Evolutionary conservation across 2,888 invertebrate species (phyloP).

Genomic region (Cactoblastis cactorum): DNA sequence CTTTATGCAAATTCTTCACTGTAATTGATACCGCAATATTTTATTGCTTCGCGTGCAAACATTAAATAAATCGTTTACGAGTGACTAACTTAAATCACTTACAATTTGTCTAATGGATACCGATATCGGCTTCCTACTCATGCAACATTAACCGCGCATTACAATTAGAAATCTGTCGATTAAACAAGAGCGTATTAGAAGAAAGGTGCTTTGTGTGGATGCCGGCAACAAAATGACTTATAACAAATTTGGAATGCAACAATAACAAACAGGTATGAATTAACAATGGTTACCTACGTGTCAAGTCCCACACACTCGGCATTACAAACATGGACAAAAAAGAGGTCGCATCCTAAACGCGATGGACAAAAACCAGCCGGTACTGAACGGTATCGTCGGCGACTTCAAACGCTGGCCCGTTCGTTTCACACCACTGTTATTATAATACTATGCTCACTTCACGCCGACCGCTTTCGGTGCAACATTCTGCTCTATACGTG

Average conservation of each 20-base stretch:
- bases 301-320: conserved; percentile 77
- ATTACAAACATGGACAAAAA: conserved; percentile 76
- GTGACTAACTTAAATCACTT: conserved; percentile 48
- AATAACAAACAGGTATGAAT: conserved; percentile 67
- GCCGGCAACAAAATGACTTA: conserved; percentile 25
- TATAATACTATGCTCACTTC: too few species aligned
- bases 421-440: conserved; percentile 75
- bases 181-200: conserved; percentile 5
- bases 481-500: conserved; percentile 42
- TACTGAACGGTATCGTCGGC: conserved; percentile 69
- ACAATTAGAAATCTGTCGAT: conserved; percentile 35
- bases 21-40: conserved; percentile 48
- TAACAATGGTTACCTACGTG: conserved; percentile 75
- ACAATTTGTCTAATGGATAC: conserved; percentile 61
- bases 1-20: conserved; percentile 57
- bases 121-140: conserved; percentile 47
- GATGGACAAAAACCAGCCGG: conserved; percentile 61
- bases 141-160: conserved; percentile 31
- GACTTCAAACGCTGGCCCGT: conserved; percentile 62
- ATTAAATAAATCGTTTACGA: conserved; percentile 60
- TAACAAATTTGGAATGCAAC: conserved; percentile 44
- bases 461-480: conserved; percentile 31
- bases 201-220: neutral
- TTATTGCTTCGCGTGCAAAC: conserved; percentile 62
- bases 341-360: conserved; percentile 71